Evolutionary conservation across 2,888 invertebrate genomes (phyloP), one percentile per base, ranked within the genome.

Genomic region (Phengaris arion): DNA sequence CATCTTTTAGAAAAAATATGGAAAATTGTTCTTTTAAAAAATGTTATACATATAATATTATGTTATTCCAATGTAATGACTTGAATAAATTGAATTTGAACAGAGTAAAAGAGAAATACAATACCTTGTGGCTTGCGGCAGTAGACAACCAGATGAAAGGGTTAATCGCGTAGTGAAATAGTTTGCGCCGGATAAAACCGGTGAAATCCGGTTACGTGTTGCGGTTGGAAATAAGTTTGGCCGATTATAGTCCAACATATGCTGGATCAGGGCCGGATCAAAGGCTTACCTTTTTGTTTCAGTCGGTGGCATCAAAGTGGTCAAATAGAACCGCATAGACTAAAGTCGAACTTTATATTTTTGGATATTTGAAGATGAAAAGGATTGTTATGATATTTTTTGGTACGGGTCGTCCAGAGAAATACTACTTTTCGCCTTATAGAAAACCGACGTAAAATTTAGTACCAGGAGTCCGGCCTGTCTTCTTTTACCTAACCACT

Each of bases 281-380:
- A 64, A 64, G 64, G 12, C 35, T 64, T 64, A 45, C 64, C 64
- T 64, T 64, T 59, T 64, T 64, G 64, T 64, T 64, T 64, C 35
- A 12, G 35, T 64, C 6, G 15, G 57, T 35, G 22, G 4, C 59
- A 64, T 35, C 59, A 64, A 64, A 64, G 22, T 64, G 15, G 22
- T 59, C 22, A 22, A 64, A 64, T 64, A 35, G 22, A 7, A 64
- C 35, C 64, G 12, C 35, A 35, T 45, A 35, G 52, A 10, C 12
- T 52, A 12, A 52, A 52, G 10, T 35, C 4, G 4, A 22, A 64
- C 9, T 64, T 57, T 64, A 64, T 22, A 22, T 22, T 22, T 64
- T 64, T 64, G 59, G 35, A 22, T 64, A 64, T 64, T 64, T 12
- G 35, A 22, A 15, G 57, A 15, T 57, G 35, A 22, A 64, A 64